Percentiles rank a stretch among this genome's conserved stretches.
Evolutionary conservation across 2,888 invertebrate genomes (phyloP).

Genomic region (Dione vanillae): DNA sequence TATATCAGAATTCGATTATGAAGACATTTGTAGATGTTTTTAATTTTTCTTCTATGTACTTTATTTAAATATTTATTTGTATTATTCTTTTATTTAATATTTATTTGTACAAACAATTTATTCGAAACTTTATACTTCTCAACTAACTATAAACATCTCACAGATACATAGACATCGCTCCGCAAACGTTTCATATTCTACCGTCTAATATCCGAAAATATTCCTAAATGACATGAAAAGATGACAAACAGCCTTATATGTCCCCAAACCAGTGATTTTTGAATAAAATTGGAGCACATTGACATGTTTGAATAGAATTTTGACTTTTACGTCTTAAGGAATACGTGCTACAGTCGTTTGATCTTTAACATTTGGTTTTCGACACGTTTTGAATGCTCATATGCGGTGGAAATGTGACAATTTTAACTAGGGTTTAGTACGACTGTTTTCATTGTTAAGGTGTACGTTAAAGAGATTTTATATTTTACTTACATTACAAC

Average conservation of each 20-base stretch:
- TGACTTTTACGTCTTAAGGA: constrained; percentile 20
- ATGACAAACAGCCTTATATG: constrained; percentile 64
- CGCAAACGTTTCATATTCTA: constrained; percentile 37
- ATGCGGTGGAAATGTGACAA: constrained; percentile 42
- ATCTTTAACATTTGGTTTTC: constrained; percentile 40
- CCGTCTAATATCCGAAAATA: constrained; percentile 50
- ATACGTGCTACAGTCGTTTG: constrained; percentile 31
- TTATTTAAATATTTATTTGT: not conserved
- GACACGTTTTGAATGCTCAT: constrained; percentile 46
- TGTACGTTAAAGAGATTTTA: constrained; percentile 27
- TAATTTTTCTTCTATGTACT: no score
- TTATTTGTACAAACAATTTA: not conserved
- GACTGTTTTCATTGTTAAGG: constrained; percentile 33
- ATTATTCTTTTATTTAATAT: not conserved
- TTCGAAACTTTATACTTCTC: not conserved
- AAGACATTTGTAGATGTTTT: no score
- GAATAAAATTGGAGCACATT: constrained; percentile 47
- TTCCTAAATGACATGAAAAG: constrained; percentile 61
- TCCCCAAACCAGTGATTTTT: constrained; percentile 59
- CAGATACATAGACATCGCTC: constrained; percentile 24
- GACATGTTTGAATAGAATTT: constrained; percentile 9
- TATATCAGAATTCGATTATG: no score
- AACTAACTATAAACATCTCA: constrained; percentile 31
- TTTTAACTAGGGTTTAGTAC: constrained; percentile 38
- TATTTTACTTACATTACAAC: constrained; percentile 31